Conservation (phyloP, 2,113 vertebrate genomes). For the Dolichotis patagonum region DNA sequence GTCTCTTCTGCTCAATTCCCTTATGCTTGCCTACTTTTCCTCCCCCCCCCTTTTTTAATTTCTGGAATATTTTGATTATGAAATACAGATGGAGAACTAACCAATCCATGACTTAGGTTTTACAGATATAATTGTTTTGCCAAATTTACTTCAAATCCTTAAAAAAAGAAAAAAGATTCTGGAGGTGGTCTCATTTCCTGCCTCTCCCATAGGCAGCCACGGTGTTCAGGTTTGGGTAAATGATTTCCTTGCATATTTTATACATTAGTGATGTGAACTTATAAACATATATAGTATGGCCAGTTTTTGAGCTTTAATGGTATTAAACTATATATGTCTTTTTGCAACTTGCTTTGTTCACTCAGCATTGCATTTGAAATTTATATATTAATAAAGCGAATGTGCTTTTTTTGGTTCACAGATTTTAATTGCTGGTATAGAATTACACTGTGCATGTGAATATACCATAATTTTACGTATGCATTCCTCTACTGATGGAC, state of each 20-base stretch:
- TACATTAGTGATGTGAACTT: slow-evolving; percentile 4
- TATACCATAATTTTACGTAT: slow-evolving; percentile 53
- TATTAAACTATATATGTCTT: slow-evolving; percentile 30
- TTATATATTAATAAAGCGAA: slow-evolving; percentile 40
- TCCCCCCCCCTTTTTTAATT: neutral
- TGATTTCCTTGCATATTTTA: slow-evolving; percentile 37
- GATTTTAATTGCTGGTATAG: slow-evolving; percentile 61
- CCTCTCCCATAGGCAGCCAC: slow-evolving; percentile 25
- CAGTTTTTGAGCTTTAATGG: slow-evolving; percentile 42
- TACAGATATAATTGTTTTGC: slow-evolving; percentile 52
- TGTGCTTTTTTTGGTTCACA: slow-evolving; percentile 54
- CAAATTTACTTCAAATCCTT: slow-evolving; percentile 62
- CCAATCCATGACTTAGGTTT: slow-evolving; percentile 35
- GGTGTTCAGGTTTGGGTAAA: slow-evolving; percentile 45
- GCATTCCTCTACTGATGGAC: slow-evolving; percentile 1
- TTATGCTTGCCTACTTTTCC: slow-evolving; percentile 37
- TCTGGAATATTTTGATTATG: slow-evolving; percentile 31
- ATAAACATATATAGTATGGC: slow-evolving; percentile 16
- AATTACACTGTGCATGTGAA: slow-evolving; percentile 67
- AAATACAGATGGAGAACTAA: neutral
- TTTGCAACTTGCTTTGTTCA: slow-evolving; percentile 68
- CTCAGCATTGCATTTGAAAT: slow-evolving; percentile 55
- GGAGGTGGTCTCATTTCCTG: neutral
- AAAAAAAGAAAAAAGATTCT: neutral
- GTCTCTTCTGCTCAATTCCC: slow-evolving; percentile 42